Base-by-base conservation (phyloP, 2,113 vertebrate genomes). In the Scortum barcoo region DNA sequence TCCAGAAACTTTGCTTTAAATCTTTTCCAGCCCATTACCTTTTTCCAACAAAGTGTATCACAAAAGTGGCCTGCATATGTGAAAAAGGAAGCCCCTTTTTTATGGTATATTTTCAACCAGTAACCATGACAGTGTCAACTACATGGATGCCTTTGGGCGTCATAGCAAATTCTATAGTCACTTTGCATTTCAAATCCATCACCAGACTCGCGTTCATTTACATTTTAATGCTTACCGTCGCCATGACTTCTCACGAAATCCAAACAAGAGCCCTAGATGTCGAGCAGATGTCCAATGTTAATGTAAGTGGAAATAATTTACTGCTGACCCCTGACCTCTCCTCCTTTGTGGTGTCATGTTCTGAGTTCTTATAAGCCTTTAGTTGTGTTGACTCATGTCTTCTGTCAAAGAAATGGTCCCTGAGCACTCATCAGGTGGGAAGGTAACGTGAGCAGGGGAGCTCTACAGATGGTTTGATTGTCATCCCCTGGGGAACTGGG, bases 361-460 rank as follows among this genome's bases (percentile, higher is more conserved):
- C 78, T 80, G 48, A 77, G 73, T 71, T 90, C 63, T 68, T 58
- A 73, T 81, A 72, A 86, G 71, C 66, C 54, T 85, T 83, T 92
- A 78, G 88, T 87, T 85, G 77, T 93, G 93, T 91, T 91, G 89
- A 92, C 92, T 93, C 87, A 74, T 84, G 87, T 91, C 87, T 68
- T 74, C 86, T 80, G 83, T 89, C 84, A 90, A 87, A 89, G 86
- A 85, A 80, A 87, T 78, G 78, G 86, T 89, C 89, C 79, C 78
- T 78, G 83, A 87, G 81, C 84, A 71, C 57, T 89, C 76, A 81
- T 89, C 84, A 75, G 79, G 66, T 72, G 57, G 81, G 56, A 86
- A 56, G 63, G 90, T 92, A 93, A 95, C 65, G 75, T 81, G 92
- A 95, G 90, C 76, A 74, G 77, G 75, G 57, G 61, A 84, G 62